phyloP scores from a whole-genome alignment of 2,888 invertebrate genomes.

The Lasioglossum calceatum region DNA sequence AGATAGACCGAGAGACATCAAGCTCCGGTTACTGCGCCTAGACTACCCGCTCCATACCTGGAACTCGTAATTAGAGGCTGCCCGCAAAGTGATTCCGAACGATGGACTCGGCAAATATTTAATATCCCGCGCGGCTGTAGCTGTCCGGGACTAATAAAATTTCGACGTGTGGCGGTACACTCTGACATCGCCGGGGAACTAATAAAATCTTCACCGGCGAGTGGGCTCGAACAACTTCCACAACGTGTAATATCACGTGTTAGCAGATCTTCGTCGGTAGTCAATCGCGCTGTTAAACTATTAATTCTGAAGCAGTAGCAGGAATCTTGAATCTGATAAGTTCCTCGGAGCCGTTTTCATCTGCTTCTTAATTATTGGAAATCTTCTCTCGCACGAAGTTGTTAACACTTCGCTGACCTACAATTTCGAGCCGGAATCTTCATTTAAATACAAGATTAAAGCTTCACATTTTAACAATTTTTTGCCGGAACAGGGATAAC shows the following conservation, averaged over 20 bases:
- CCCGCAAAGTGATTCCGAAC: conserved; percentile 14
- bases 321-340: background rate
- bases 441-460: background rate
- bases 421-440: background rate
- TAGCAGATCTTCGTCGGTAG: background rate
- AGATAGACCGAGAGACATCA: conserved; percentile 8
- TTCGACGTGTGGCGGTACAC: background rate
- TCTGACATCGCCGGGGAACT: background rate
- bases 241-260: background rate
- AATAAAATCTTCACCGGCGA: background rate
- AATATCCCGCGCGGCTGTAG: background rate
- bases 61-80: conserved; percentile 49
- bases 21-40: conserved; percentile 33
- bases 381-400: background rate
- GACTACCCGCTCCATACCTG: background rate
- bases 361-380: background rate
- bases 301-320: background rate
- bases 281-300: background rate
- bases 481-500: background rate
- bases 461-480: background rate
- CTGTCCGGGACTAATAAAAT: conserved; percentile 3
- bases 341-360: background rate
- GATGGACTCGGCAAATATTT: conserved; percentile 25
- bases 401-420: background rate
- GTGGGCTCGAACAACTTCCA: background rate